Evolutionary conservation across 2,113 vertebrate species (phyloP).

Genomic region (Ciconia boyciana): DNA sequence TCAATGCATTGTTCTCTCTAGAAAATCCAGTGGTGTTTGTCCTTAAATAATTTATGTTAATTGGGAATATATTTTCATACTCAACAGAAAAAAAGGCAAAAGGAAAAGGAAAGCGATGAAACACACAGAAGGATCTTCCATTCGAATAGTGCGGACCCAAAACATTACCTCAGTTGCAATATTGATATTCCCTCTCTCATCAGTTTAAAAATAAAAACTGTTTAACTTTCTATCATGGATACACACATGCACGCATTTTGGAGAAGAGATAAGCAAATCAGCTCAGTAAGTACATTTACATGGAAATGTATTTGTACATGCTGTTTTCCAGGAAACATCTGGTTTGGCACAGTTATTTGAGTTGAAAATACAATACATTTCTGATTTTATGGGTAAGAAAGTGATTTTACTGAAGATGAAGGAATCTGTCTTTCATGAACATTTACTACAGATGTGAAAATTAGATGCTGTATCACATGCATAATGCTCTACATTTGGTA

Average conservation of each 20-base stretch:
- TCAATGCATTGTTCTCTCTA: not conserved
- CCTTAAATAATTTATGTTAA: not conserved
- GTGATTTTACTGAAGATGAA: not conserved
- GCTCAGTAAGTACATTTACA: not conserved
- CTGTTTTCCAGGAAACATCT: not conserved
- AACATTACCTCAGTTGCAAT: not conserved
- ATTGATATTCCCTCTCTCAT: not conserved
- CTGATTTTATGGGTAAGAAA: not conserved
- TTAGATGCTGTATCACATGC: not conserved
- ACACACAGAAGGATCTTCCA: not conserved
- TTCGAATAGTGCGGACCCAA: fast-evolving
- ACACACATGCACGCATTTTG: fast-evolving
- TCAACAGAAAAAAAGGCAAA: not conserved
- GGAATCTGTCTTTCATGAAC: not conserved
- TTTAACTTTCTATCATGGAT: not conserved
- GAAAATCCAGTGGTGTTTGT: not conserved
- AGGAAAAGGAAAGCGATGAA: not conserved
- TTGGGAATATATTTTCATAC: not conserved
- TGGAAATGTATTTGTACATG: not conserved
- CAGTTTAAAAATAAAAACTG: not conserved
- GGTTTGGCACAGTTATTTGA: not conserved
- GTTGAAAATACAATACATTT: not conserved
- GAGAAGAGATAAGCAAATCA: not conserved
- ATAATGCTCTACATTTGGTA: not conserved
- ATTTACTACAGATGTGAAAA: not conserved